Evolutionary conservation across 2,113 vertebrate species (phyloP).

Genomic region (Marmota monax): DNA sequence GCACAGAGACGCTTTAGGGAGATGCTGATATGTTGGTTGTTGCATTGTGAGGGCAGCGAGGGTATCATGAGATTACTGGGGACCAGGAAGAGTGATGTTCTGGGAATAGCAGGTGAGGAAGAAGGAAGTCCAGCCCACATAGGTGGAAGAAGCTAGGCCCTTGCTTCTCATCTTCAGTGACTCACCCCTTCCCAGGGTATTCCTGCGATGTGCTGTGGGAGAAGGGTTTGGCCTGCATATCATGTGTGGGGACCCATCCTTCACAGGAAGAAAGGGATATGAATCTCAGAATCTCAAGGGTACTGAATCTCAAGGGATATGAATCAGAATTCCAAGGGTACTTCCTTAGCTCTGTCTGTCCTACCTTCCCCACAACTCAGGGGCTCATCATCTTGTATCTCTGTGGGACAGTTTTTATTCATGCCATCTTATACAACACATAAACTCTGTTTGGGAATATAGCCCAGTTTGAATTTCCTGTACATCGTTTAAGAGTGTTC

Average conservation of each 20-base stretch:
- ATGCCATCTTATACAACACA: not conserved
- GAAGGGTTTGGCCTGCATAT: rapidly evolving
- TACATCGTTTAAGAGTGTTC: not conserved
- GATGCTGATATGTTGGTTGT: not conserved
- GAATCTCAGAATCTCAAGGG: not conserved
- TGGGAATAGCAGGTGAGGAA: not conserved
- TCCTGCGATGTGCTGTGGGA: not conserved
- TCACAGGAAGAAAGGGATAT: rapidly evolving
- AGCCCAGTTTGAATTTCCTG: not conserved
- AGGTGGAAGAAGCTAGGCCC: not conserved
- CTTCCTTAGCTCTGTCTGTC: too few species aligned
- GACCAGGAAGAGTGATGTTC: not conserved
- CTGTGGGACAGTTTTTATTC: not conserved
- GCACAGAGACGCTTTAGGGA: not conserved
- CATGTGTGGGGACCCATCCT: rapidly evolving
- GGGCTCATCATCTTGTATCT: not conserved
- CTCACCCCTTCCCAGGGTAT: too few species aligned
- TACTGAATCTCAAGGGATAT: too few species aligned
- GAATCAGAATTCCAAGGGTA: rapidly evolving
- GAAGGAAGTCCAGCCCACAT: too few species aligned
- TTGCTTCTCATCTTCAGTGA: rapidly evolving
- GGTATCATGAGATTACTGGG: not conserved
- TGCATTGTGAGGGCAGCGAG: not conserved
- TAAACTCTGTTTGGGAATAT: not conserved
- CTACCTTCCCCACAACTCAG: too few species aligned